These are phyloP conservation scores for Tamias sibiricus DNA, from an alignment of 2,113 vertebrate species.

Conservation along the genomic window DNA sequence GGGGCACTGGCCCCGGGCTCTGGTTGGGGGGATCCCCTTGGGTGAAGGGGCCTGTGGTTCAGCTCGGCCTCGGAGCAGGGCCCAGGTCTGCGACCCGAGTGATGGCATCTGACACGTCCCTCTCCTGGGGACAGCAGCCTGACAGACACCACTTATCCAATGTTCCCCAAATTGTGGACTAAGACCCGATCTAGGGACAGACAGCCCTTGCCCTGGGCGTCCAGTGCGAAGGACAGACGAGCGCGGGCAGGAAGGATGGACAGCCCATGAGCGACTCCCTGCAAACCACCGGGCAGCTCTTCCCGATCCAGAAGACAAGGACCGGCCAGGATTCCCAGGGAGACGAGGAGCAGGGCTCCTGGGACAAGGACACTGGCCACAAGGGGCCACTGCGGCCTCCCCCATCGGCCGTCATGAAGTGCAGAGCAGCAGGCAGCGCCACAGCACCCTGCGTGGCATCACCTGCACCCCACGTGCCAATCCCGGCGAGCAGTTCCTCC, in stretches of 20 bases:
- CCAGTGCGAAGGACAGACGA: background rate
- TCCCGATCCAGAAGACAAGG: background rate
- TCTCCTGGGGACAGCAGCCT: background rate
- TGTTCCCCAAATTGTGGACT: background rate
- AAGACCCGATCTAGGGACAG: background rate
- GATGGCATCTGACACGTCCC: background rate
- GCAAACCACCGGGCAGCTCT: background rate
- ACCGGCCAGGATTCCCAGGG: background rate
- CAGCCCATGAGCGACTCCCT: too few relatives aligned
- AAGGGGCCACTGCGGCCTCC: too few relatives aligned
- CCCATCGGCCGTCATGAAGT: too few relatives aligned
- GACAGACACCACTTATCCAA: background rate
- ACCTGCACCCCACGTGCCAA: too few relatives aligned
- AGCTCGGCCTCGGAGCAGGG: background rate
- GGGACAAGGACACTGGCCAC: too few relatives aligned
- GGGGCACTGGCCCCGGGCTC: background rate
- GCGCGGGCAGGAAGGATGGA: fast-evolving
- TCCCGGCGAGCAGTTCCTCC: background rate
- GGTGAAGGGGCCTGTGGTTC: background rate
- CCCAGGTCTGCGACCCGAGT: background rate
- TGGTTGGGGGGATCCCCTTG: background rate
- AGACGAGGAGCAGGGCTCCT: background rate
- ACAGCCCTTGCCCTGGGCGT: background rate
- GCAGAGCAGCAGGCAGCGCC: too few relatives aligned
- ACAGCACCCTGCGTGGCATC: too few relatives aligned